Base-by-base conservation (phyloP, 2,113 vertebrate species). In the Apeltes quadracus region DNA sequence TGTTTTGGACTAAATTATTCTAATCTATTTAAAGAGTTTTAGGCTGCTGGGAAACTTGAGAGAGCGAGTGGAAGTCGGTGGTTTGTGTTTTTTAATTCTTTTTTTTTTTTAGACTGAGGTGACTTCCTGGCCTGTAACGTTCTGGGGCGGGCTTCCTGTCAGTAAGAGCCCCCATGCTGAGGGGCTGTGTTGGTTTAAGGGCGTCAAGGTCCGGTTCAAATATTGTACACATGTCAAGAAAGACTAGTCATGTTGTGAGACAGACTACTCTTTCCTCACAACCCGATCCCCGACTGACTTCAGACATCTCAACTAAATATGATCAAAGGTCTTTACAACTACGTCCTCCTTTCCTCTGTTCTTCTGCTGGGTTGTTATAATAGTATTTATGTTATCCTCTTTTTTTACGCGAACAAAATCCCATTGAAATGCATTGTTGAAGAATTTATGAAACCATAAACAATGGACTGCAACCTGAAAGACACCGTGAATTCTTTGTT, bases 1-100 rank as follows among this genome's bases (percentile, higher is more conserved):
- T 91, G 87, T 87, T 90, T 89, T 88, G 74, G 84, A 67, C 84
- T 76, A 85, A 89, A 89, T 90, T 90, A 90, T 90, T 93, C 77
- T 70, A 85, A 91, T 89, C 86, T 90, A 88, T 89, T 91, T 85
- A 79, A 87, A 83, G 85, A 79, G 85, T 66, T 90, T 87, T 74
- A 64, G 66, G 78, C 78, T 64, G 63, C 78, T 82, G 82, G 77
- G 76, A 87, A 88, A 87, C 73, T 78, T 79, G 81, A 90, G 69
- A 82, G 78, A 58, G 59, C 14, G 66, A 78, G 80, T 75, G 75
- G 81, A 90, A 81, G 78, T 82, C 46, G 18, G 81, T 29, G 70
- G 70, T 84, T 84, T 87, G 65, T 57, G 16, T n/a, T 48, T n/a
- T 18, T 44, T 6, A 34, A 34, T 6, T 34, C 5, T 5, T 20